These are phyloP conservation scores for Anaspis maculata DNA, from an alignment of 2,888 invertebrate genomes.

Conservation along the genomic window DNA sequence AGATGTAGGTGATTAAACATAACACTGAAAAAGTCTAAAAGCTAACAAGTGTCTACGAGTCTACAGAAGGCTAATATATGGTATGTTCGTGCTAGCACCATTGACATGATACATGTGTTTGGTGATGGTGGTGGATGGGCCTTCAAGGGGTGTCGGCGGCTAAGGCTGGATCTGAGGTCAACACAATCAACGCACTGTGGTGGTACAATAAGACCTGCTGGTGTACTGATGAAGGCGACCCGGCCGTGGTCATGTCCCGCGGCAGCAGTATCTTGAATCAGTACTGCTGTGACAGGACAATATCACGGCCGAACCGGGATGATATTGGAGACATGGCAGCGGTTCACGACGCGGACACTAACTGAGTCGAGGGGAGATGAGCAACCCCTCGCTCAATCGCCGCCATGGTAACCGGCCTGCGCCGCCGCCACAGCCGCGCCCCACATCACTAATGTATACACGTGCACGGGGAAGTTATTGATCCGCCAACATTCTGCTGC, in stretches of 20 bases:
- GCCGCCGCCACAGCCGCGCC: constrained; percentile 43
- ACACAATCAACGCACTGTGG: too few relatives aligned
- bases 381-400: constrained; percentile 35
- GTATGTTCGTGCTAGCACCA: too few relatives aligned
- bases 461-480: constrained; percentile 34
- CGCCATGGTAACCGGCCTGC: constrained; percentile 41
- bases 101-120: too few relatives aligned
- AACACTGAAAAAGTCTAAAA: too few relatives aligned
- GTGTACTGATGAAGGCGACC: constrained; percentile 2
- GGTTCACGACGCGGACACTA: constrained; percentile 45
- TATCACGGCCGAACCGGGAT: constrained; percentile 64
- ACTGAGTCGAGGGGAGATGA: constrained; percentile 45
- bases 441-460: constrained; percentile 43
- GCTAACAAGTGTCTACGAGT: too few relatives aligned
- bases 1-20: too few relatives aligned
- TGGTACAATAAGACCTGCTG: too few relatives aligned
- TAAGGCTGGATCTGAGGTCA: too few relatives aligned
- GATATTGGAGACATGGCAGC: constrained; percentile 34
- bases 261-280: constrained; percentile 77
- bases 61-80: too few relatives aligned
- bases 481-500: too few relatives aligned
- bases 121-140: too few relatives aligned
- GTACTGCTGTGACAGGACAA: constrained; percentile 99
- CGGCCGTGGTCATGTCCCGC: constrained; percentile 65
- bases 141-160: too few relatives aligned